phyloP scores from a whole-genome alignment of 2,113 vertebrate species.

The Orthochromis malagaraziensis region DNA sequence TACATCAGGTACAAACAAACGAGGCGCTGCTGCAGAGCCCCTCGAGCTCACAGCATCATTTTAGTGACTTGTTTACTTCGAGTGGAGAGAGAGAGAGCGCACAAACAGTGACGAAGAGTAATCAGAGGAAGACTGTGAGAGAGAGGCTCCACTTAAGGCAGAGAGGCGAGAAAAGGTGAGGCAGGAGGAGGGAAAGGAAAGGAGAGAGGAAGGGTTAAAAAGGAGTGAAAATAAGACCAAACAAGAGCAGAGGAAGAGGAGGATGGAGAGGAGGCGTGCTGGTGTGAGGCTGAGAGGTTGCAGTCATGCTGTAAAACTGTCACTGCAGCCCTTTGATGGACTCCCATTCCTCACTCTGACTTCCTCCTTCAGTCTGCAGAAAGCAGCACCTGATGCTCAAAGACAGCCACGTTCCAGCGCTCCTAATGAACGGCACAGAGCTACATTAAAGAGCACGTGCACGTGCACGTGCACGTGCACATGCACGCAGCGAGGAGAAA shows the following conservation, averaged over 20 bases:
- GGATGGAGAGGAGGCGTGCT: background rate
- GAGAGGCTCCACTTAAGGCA: background rate
- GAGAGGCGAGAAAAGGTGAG: background rate
- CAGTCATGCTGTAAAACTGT: background rate
- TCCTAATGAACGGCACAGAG: background rate
- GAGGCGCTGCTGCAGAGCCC: background rate
- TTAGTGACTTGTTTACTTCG: background rate
- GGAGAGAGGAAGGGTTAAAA: background rate
- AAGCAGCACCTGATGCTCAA: background rate
- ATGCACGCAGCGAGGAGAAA: background rate
- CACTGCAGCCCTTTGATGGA: background rate
- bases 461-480: fast-evolving
- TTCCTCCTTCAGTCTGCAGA: background rate
- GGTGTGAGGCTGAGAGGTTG: background rate
- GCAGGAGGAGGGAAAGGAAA: background rate
- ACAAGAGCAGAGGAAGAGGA: background rate
- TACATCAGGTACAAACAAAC: background rate
- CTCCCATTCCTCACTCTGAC: background rate
- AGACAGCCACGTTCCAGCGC: background rate
- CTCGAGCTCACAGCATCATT: background rate
- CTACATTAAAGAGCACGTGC: background rate
- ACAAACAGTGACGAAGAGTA: background rate
- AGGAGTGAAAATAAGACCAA: background rate
- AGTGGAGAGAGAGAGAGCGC: background rate
- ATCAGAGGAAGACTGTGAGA: background rate